Percentiles rank a stretch among this genome's conserved stretches.
Evolutionary conservation across 2,888 invertebrate species (phyloP).

Genomic region (Eristalinus aeneus): DNA sequence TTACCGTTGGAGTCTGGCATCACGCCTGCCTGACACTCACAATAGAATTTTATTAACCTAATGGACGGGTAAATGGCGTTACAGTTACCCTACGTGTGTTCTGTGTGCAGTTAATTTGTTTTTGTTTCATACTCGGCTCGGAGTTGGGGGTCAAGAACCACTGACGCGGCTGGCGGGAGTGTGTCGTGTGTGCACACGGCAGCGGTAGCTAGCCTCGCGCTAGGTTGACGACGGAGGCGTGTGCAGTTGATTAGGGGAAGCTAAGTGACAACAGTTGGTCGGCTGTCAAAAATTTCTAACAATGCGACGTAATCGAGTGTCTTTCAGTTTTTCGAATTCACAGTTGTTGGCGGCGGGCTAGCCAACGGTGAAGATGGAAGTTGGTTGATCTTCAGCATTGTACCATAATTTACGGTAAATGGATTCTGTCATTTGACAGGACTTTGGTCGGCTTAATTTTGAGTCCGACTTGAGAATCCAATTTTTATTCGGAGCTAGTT

Average conservation of each 20-base stretch:
- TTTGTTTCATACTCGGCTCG: neutral
- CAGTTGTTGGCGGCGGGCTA: neutral
- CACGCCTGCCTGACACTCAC: constrained; percentile 68
- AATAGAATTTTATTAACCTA: constrained; percentile 73
- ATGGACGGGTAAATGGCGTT: constrained; percentile 73
- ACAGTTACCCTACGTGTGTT: constrained; percentile 40
- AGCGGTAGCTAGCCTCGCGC: neutral
- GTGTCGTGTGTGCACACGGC: neutral
- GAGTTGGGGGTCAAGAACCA: neutral
- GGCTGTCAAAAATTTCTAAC: neutral
- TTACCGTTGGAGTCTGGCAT: constrained; percentile 46
- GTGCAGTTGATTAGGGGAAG: neutral
- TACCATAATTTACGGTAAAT: too few species aligned
- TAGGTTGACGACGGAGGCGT: neutral
- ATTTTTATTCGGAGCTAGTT: too few species aligned
- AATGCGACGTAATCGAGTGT: neutral
- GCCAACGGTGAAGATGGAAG: too few species aligned
- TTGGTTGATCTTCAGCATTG: too few species aligned
- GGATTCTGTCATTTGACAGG: too few species aligned
- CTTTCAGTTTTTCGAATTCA: neutral
- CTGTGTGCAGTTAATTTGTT: constrained; percentile 49
- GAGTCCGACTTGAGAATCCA: too few species aligned
- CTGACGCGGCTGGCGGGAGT: neutral
- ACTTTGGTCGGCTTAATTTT: too few species aligned
- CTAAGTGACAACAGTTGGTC: neutral